phyloP scores from a whole-genome alignment of 2,888 invertebrate species.

The Amorpha juglandis region DNA sequence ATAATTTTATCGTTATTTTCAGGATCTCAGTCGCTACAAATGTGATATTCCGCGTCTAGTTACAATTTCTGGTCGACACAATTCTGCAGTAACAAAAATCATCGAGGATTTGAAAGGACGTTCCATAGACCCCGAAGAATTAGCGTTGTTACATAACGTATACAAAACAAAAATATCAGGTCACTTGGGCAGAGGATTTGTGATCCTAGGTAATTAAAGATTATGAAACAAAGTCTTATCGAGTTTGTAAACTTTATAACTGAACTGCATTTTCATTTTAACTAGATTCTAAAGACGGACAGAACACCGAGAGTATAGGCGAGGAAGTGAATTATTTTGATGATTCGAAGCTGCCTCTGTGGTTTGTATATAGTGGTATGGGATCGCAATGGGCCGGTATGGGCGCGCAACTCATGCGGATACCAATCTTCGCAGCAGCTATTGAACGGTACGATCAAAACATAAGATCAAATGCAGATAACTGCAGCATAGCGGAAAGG shows the following conservation, averaged over 20 bases:
- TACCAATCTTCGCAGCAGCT: constrained; percentile 78
- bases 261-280: not conserved
- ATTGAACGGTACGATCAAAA: constrained; percentile 55
- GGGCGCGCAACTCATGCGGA: constrained; percentile 82
- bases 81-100: constrained; percentile 58
- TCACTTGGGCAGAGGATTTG: constrained; percentile 85
- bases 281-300: constrained; percentile 34
- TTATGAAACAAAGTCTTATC: constrained; percentile 24
- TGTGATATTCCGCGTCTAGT: constrained; percentile 74
- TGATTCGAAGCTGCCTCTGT: constrained; percentile 73
- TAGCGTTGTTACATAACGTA: constrained; percentile 71
- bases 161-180: constrained; percentile 70
- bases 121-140: constrained; percentile 72
- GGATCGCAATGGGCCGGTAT: constrained; percentile 86
- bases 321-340: constrained; percentile 41
- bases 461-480: too few species aligned
- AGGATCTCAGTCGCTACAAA: constrained; percentile 43
- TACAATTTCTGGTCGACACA: constrained; percentile 82
- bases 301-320: constrained; percentile 33
- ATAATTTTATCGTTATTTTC: constrained; percentile 14
- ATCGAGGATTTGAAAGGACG: constrained; percentile 55
- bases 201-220: constrained; percentile 75
- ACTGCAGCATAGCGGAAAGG: too few species aligned
- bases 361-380: constrained; percentile 87
- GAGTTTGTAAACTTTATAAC: too few species aligned